Evolutionary conservation across 23 tunicate species (phyloP).

Genomic region (Botrylloides violaceus): DNA sequence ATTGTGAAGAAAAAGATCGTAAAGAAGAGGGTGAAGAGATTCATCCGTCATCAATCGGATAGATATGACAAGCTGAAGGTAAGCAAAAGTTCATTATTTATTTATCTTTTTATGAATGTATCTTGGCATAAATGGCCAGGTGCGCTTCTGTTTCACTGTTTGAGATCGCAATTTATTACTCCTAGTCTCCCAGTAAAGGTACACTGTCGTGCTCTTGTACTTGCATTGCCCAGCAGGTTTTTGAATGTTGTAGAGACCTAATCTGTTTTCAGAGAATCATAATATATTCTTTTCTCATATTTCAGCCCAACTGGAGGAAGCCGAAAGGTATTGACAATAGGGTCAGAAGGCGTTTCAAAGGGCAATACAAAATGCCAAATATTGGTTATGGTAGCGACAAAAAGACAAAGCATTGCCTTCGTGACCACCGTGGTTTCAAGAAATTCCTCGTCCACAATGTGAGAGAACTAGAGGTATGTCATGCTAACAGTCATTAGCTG

Average conservation of each 20-base stretch:
- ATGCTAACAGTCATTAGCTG: neutral
- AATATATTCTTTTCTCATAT: too few species aligned
- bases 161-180: too few species aligned
- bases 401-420: conserved; percentile 71
- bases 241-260: too few species aligned
- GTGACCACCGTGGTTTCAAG: conserved; percentile 88
- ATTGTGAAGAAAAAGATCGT: conserved; percentile 70
- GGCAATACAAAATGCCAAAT: conserved; percentile 89
- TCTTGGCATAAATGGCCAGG: too few species aligned
- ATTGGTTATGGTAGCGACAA: conserved; percentile 98
- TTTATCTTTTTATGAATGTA: too few species aligned
- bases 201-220: too few species aligned
- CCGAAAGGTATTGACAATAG: conserved; percentile 99
- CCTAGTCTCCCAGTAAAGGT: too few species aligned
- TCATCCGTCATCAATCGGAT: conserved; percentile 94
- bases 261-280: too few species aligned
- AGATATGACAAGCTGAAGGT: conserved; percentile 70
- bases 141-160: too few species aligned
- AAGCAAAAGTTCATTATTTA: conserved; percentile 5
- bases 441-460: conserved; percentile 86
- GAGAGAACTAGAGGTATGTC: conserved; percentile 79
- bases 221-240: too few species aligned
- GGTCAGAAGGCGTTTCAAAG: conserved; percentile 96
- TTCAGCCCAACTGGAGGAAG: conserved; percentile 93
- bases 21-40: conserved; percentile 87